Percentiles rank a stretch among this genome's conserved stretches.
These are phyloP conservation scores for Elgaria multicarinata DNA, from an alignment of 2,113 vertebrate genomes.

Conservation along the genomic window DNA sequence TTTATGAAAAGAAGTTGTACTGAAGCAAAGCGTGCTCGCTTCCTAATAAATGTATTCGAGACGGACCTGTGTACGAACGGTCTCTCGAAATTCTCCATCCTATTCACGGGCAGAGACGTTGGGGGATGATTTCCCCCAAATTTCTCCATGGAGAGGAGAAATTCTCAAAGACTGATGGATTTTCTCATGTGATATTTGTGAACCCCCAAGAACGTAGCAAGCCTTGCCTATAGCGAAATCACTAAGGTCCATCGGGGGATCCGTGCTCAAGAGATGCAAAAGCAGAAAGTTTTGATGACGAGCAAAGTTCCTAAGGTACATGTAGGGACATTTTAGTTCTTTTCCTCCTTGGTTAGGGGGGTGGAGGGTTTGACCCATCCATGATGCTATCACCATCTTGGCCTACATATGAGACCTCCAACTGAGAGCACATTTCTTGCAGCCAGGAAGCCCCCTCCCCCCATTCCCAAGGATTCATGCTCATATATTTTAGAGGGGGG, in stretches of 20 bases:
- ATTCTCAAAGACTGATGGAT: neutral
- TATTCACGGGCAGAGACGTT: too few species aligned
- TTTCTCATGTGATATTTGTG: neutral
- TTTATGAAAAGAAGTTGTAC: neutral
- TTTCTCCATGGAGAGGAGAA: too few species aligned
- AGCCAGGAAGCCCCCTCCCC: neutral
- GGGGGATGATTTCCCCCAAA: too few species aligned
- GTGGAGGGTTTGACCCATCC: too few species aligned
- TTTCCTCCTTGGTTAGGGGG: neutral
- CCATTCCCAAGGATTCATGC: neutral
- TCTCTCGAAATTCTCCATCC: too few species aligned
- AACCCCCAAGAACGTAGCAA: neutral
- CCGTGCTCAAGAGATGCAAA: neutral
- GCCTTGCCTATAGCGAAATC: neutral
- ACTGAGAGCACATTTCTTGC: neutral
- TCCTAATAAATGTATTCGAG: too few species aligned
- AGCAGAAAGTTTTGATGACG: neutral
- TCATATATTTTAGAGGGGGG: conserved; percentile 1
- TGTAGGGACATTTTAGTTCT: neutral
- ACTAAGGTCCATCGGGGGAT: neutral
- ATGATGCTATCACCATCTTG: neutral
- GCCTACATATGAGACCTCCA: neutral
- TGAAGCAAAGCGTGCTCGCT: neutral
- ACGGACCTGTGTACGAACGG: too few species aligned
- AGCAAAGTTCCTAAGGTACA: neutral